Conservation (phyloP, 2,113 vertebrate species). For the Phrynosoma blainvillii region DNA sequence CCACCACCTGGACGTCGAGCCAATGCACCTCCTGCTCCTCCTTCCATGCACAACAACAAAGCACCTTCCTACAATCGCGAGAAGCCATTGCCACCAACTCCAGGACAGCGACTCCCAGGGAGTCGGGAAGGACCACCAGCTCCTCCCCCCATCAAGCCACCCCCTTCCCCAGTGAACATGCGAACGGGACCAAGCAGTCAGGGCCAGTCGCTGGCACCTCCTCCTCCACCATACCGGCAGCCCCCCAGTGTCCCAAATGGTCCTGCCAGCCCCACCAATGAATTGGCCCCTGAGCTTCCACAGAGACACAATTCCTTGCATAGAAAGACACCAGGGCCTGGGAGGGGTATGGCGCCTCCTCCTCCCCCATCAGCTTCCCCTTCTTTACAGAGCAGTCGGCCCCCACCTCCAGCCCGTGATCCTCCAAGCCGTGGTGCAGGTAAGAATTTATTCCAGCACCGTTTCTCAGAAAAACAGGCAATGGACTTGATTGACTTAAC, state of each 20-base stretch:
- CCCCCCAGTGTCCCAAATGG: constrained; percentile 85
- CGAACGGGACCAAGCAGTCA: constrained; percentile 73
- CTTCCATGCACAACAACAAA: constrained; percentile 73
- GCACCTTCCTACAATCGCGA: constrained; percentile 74
- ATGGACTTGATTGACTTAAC: neutral
- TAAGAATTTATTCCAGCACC: constrained; percentile 51
- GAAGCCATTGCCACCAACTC: constrained; percentile 81
- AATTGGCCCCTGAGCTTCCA: constrained; percentile 90
- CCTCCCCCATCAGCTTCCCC: constrained; percentile 77
- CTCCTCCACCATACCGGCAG: constrained; percentile 88
- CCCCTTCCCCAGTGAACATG: constrained; percentile 81
- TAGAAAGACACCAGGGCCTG: constrained; percentile 76
- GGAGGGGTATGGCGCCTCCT: constrained; percentile 76
- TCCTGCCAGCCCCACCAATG: constrained; percentile 81
- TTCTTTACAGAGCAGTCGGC: constrained; percentile 77
- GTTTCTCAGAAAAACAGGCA: fast-evolving
- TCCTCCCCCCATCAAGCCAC: constrained; percentile 78
- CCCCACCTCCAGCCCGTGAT: constrained; percentile 80
- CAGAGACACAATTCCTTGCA: constrained; percentile 96
- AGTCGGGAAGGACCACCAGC: constrained; percentile 75
- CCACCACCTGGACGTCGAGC: constrained; percentile 83
- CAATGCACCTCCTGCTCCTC: constrained; percentile 72
- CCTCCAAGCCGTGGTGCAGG: constrained; percentile 84
- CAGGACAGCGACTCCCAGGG: constrained; percentile 79
- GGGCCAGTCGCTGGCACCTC: constrained; percentile 80